A percentile compares a stretch with the other conserved stretches of the same genome.
Evolutionary conservation across 2,888 invertebrate species (phyloP).

Genomic region (Dasypolia templi): DNA sequence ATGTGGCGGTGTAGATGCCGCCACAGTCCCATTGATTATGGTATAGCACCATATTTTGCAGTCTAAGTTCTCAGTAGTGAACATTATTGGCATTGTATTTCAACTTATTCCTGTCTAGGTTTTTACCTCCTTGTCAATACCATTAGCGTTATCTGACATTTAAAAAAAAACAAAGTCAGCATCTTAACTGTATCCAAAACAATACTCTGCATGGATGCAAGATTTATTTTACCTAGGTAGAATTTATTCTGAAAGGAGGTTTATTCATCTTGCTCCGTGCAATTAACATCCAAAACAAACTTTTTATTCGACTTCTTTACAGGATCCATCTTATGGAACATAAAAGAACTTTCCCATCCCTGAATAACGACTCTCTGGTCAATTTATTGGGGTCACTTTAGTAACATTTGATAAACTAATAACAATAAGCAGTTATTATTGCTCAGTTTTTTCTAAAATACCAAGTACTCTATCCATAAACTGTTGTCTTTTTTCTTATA

Average conservation of each 20-base stretch:
- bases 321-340: slow-evolving; percentile 31
- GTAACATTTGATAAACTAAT: slow-evolving; percentile 43
- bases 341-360: slow-evolving; percentile 34
- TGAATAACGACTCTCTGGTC: slow-evolving; percentile 30
- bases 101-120: neutral
- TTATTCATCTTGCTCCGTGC: slow-evolving; percentile 55
- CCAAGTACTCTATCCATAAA: neutral
- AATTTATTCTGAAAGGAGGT: slow-evolving; percentile 48
- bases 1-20: too few relatives aligned
- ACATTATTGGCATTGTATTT: neutral
- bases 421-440: slow-evolving; percentile 20
- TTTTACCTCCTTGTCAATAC: neutral
- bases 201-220: neutral
- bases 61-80: neutral
- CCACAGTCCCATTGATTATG: neutral
- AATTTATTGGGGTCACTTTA: slow-evolving; percentile 27
- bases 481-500: too few relatives aligned
- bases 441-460: neutral
- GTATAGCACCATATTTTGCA: neutral
- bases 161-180: neutral
- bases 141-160: neutral
- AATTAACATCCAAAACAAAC: slow-evolving; percentile 54
- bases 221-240: slow-evolving; percentile 35
- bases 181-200: slow-evolving; percentile 8
- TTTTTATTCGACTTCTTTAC: slow-evolving; percentile 43